These are phyloP conservation scores for Deilephila porcellus DNA, from an alignment of 2,888 invertebrate genomes.

Conservation along the genomic window DNA sequence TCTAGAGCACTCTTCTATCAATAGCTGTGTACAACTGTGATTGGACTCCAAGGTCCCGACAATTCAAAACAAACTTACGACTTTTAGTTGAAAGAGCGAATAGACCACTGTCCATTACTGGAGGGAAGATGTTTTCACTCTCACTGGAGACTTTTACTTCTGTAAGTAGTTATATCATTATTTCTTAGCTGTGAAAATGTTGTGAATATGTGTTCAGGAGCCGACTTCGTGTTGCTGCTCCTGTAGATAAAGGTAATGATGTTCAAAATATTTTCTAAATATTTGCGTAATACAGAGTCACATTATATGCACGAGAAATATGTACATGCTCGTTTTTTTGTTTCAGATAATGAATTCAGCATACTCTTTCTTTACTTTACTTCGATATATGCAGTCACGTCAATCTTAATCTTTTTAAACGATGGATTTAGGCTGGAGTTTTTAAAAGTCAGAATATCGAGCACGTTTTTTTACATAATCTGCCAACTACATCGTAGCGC, in stretches of 20 bases:
- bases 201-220: too few species aligned
- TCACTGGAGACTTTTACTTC: constrained; percentile 68
- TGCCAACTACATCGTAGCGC: too few species aligned
- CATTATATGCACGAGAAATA: too few species aligned
- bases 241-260: too few species aligned
- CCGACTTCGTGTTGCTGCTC: too few species aligned
- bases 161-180: constrained; percentile 51
- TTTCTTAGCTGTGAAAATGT: too few species aligned
- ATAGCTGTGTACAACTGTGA: constrained; percentile 63
- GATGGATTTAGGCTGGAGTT: too few species aligned
- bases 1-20: constrained; percentile 61
- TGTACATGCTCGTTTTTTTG: constrained; percentile 13
- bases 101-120: constrained; percentile 62
- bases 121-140: constrained; percentile 68
- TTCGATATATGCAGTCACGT: constrained; percentile 63
- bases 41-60: constrained; percentile 60
- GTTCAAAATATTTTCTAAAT: too few species aligned
- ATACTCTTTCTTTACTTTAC: constrained; percentile 69
- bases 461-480: too few species aligned
- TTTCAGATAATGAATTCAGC: constrained; percentile 69
- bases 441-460: too few species aligned
- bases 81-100: constrained; percentile 64
- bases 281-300: too few species aligned
- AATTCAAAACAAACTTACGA: constrained; percentile 64
- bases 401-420: constrained; percentile 37